Base-by-base conservation (phyloP, 2,888 invertebrate species). In the Pristionchus arcanus region DNA sequence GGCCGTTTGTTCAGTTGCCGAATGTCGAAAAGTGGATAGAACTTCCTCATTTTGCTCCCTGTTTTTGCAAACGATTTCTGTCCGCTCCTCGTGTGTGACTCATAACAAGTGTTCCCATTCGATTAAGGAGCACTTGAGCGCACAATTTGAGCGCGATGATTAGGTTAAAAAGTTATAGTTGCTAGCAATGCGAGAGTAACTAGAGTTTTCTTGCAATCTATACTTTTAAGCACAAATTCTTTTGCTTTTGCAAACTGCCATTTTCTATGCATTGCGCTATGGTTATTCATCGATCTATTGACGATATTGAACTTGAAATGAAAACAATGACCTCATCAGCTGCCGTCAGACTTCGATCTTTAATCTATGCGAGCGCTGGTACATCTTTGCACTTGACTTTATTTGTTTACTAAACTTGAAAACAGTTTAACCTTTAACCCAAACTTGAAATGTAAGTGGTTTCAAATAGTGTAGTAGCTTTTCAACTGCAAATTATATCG, bases 31-130 rank as follows among this genome's bases (percentile, higher is more conserved):
- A 34, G 7, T 31, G 28, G 31, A 68, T 31, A n/a, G 28, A n/a
- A n/a, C n/a, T 68, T 28, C 74, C 34, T 74, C 37, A 31, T 37
- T 66, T 66, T 37, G n/a, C 74, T 21, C 21, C 19, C 71, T 71
- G 13, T 71, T 71, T 74, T 90, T 16, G 7, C n/a, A 25, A 90
- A 21, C 83, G 31, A 83, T 49, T 83, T 83, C 25, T 66, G 66
- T 37, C 19, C 28, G 34, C 19, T 19, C 31, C 15, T 21, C 31
- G 31, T 15, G 15, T 19, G 21, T 74, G 74, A 74, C 74, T 74
- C 74, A 74, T 74, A 66, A 66, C 66, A 66, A 66, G 66, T 66
- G 66, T 66, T 66, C 66, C 66, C 66, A 66, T 66, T 66, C 66
- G 66, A 66, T 66, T 66, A 66, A 28, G 66, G 66, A 28, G n/a